Percentiles rank a stretch among this genome's conserved stretches.
Conservation (phyloP, 2,888 invertebrate genomes). For the Aspidiotus rigidus region DNA sequence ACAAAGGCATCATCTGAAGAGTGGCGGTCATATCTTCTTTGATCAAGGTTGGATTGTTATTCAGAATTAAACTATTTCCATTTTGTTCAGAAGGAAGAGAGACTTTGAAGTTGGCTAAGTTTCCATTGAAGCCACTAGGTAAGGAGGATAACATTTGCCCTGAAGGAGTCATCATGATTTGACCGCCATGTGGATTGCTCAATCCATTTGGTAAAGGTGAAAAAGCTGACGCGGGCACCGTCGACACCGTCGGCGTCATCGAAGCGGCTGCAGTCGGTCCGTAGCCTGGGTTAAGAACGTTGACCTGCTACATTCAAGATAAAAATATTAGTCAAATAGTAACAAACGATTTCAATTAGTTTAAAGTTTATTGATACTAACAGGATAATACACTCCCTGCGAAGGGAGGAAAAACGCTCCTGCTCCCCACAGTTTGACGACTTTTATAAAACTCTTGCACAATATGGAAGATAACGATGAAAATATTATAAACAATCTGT, state of each 20-base stretch:
- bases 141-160: slow-evolving; percentile 23
- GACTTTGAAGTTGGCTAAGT: slow-evolving; percentile 21
- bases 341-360: neutral
- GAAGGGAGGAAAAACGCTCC: slow-evolving; percentile 92
- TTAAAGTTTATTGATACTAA: slow-evolving; percentile 52
- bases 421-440: slow-evolving; percentile 83
- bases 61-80: slow-evolving; percentile 13
- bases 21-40: slow-evolving; percentile 19
- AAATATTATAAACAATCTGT: too few species aligned
- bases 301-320: slow-evolving; percentile 17
- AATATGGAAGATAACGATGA: neutral
- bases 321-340: neutral
- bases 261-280: slow-evolving; percentile 42
- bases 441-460: slow-evolving; percentile 29
- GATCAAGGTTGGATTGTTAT: slow-evolving; percentile 12
- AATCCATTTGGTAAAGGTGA: slow-evolving; percentile 43
- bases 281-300: slow-evolving; percentile 26
- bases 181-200: slow-evolving; percentile 42
- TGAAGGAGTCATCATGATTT: slow-evolving; percentile 22
- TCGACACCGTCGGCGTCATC: slow-evolving; percentile 42
- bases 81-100: slow-evolving; percentile 16
- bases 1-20: slow-evolving; percentile 16
- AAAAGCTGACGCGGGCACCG: slow-evolving; percentile 19
- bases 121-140: slow-evolving; percentile 5
- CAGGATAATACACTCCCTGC: slow-evolving; percentile 95